Evolutionary conservation across 2,888 invertebrate genomes (phyloP).

Genomic region (Phorcus lineatus): DNA sequence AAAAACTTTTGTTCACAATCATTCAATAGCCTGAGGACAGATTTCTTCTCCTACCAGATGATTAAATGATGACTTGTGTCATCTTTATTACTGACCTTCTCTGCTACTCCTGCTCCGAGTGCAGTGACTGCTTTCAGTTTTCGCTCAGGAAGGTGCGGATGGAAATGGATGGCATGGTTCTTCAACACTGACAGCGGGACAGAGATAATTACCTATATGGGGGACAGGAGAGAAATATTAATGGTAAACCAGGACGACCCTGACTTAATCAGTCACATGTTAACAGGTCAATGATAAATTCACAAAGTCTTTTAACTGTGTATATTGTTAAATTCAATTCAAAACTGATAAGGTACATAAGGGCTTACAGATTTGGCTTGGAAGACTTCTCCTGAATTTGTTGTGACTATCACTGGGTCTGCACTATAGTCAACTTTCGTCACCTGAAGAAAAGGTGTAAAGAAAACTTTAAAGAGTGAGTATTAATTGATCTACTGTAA

Average conservation of each 20-base stretch:
- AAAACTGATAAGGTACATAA: not conserved
- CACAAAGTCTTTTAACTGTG: too few relatives aligned
- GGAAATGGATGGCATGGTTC: conserved; percentile 70
- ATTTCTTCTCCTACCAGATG: not conserved
- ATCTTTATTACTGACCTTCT: conserved; percentile 75
- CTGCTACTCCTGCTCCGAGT: conserved; percentile 76
- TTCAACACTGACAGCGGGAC: conserved; percentile 76
- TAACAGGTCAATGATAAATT: too few relatives aligned
- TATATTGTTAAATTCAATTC: too few relatives aligned
- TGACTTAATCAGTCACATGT: too few relatives aligned
- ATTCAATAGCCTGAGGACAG: not conserved
- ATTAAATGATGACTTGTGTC: not conserved
- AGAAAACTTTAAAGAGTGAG: too few relatives aligned
- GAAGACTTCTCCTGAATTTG: conserved; percentile 59
- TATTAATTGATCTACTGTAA: too few relatives aligned
- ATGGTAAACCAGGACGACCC: too few relatives aligned
- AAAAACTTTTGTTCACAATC: not conserved
- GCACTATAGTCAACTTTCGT: conserved; percentile 58
- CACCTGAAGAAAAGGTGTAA: not conserved
- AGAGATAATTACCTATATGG: conserved; percentile 75
- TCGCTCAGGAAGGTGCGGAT: conserved; percentile 73
- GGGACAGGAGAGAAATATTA: too few relatives aligned
- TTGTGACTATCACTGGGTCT: conserved; percentile 54
- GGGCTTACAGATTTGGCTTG: conserved; percentile 64
- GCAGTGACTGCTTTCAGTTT: conserved; percentile 73